Evolutionary conservation across 2,888 invertebrate species (phyloP), one percentile per base, ranked within the genome.

Genomic region (Exocentrus adspersus): DNA sequence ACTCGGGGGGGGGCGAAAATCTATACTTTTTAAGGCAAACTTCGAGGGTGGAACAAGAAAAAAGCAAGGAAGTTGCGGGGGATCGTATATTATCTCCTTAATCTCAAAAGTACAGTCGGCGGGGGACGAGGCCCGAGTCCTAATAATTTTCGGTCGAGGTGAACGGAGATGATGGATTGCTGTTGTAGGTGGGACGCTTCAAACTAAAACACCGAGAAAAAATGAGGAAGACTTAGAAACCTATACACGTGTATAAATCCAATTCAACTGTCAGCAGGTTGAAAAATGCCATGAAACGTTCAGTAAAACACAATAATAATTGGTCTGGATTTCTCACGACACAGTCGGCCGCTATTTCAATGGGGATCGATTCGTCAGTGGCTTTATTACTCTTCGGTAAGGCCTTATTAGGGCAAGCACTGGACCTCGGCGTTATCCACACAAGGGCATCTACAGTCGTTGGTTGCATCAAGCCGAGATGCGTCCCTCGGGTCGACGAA

Each of bases 1-100:
- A 70, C 76, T 77, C 74, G 74, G 75, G 72, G 76, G 76, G 78
- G 78, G 75, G 72, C 76, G 76, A 78, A 78, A 79, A 79, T 79
- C 78, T 77, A 79, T 79, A 79, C 78, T 75, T 68, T n/a, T 72
- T 64, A 59, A 58, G 61, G 62, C 43, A 60, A 62, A 63, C 60
- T 67, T 65, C 65, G 12, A 61, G 60, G 72, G 69, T 64, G 56
- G 64, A 69, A 62, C 60, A 64, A 60, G 66, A 63, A 65, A 69
- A 69, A 71, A 68, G 51, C 52, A 46, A 53, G 59, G 32, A 61
- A 70, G 60, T 60, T 64, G 62, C 65, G 52, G 17, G 56, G 52
- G 61, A 70, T 68, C 67, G 12, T 37, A 65, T 70, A 69, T 70
- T n/a, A 70, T 73, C 73, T 73, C 63, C 57, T 64, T 69, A 69